Evolutionary conservation across 2,113 vertebrate genomes (phyloP).

Genomic region (Chlamydotis undulata): DNA sequence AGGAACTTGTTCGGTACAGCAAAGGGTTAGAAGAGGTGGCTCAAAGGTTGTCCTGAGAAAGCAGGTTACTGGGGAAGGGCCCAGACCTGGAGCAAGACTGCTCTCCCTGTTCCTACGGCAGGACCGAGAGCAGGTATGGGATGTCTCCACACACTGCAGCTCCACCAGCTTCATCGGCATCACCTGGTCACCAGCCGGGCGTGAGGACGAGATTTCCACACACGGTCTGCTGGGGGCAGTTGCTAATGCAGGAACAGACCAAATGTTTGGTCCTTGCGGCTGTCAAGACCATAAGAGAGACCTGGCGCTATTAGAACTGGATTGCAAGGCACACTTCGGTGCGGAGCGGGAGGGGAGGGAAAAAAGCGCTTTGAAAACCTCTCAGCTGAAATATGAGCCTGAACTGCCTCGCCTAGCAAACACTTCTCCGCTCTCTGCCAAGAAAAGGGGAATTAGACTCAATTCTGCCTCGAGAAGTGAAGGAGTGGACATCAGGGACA

Average conservation of each 20-base stretch:
- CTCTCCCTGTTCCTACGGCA: not conserved
- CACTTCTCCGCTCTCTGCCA: not conserved
- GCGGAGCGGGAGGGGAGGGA: accelerated
- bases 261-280: not conserved
- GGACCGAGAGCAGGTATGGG: not conserved
- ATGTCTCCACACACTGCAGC: accelerated
- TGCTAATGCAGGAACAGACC: not conserved
- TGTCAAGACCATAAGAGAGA: not conserved
- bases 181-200: not conserved
- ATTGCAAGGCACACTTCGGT: not conserved
- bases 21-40: not conserved
- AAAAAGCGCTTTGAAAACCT: not conserved
- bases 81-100: no score
- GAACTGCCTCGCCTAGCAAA: not conserved
- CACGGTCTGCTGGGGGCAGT: not conserved
- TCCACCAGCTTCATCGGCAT: not conserved
- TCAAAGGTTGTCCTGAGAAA: not conserved
- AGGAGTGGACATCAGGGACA: not conserved
- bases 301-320: accelerated
- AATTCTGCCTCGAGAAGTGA: not conserved
- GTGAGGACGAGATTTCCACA: not conserved
- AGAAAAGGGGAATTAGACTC: not conserved
- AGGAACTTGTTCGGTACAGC: not conserved
- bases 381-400: not conserved
- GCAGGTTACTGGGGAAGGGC: not conserved